Percentiles rank a stretch among this genome's conserved stretches.
Conservation (phyloP, 1,140 invertebrate genomes). For the Drosophila malerkotliana region DNA sequence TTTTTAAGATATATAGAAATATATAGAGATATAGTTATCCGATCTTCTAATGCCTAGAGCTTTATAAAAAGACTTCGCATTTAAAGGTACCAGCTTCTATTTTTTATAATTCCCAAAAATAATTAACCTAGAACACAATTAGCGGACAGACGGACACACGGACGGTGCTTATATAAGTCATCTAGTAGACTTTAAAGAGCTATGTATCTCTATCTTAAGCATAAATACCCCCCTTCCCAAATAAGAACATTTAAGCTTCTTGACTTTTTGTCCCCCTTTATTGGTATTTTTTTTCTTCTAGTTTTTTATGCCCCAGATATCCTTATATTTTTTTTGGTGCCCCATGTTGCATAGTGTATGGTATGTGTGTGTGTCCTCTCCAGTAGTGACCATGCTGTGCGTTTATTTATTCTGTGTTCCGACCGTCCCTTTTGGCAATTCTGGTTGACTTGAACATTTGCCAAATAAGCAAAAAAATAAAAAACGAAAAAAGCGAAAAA, state of each 20-base stretch:
- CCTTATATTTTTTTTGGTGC: not conserved
- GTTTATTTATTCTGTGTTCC: conserved; percentile 57
- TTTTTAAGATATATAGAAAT: too few relatives aligned
- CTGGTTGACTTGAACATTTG: conserved; percentile 70
- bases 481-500: conserved; percentile 40
- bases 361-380: not conserved
- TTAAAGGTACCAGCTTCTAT: too few relatives aligned
- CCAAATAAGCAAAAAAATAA: conserved; percentile 63
- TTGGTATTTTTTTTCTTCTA: not conserved
- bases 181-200: too few relatives aligned
- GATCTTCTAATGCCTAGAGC: too few relatives aligned
- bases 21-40: too few relatives aligned
- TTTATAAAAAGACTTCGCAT: too few relatives aligned
- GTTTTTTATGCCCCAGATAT: conserved; percentile 18
- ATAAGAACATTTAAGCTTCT: not conserved
- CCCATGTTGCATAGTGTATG: not conserved
- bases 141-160: too few relatives aligned
- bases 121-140: too few relatives aligned
- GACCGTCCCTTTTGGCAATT: conserved; percentile 59
- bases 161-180: too few relatives aligned
- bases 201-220: too few relatives aligned
- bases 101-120: too few relatives aligned
- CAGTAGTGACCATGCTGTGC: conserved; percentile 26
- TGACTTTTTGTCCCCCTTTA: not conserved
- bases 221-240: not conserved